Evolutionary conservation across 53 echinoderm and acorn worm genomes (phyloP), one percentile per base, ranked within the genome.

Genomic region (Astropecten irregularis): DNA sequence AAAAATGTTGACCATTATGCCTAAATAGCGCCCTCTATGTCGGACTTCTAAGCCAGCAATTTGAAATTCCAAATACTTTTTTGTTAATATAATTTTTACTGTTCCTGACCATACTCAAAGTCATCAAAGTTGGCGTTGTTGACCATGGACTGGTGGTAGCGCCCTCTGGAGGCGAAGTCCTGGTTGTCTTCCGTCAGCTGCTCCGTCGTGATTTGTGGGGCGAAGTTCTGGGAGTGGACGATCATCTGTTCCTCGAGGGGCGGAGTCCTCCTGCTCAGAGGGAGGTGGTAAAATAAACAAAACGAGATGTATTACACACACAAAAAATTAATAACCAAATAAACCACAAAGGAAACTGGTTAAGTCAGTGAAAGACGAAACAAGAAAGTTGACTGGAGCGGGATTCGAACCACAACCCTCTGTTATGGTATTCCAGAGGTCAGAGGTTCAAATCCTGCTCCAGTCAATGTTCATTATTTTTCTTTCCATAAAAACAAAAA

Each of bases 81-180:
- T n/a, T n/a, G n/a, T n/a, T n/a, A n/a, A n/a, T n/a, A n/a, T n/a
- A n/a, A n/a, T n/a, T n/a, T n/a, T 28, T 74, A 74, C 57, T 74
- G 74, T 40, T 91, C 88, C 37, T 91, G 67, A 38, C 76, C 77
- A 4, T 79, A 87, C 57, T 92, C 92, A 57, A 89, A 90, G 18
- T 92, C 95, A 20, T 92, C 95, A n/a, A 92, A 85, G 63, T 87
- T 81, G 42, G 93, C 81, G 34, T 96, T 74, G 73, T 91, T 93
- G 32, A 90, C 77, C 82, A 91, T 89, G 40, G 97, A 84, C 77
- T 96, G 97, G 49, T 96, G 97, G 83, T 96, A 96, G 90, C 93
- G 97, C 88, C 93, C 97, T 85, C 97, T 92, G n/a, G 87, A 87
- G 74, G 97, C 89, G 35, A 93, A 96, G 56, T 96, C 97, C 31